These are phyloP conservation scores for Heliconius hermathena DNA, from an alignment of 1,140 invertebrate genomes.

Conservation along the genomic window DNA sequence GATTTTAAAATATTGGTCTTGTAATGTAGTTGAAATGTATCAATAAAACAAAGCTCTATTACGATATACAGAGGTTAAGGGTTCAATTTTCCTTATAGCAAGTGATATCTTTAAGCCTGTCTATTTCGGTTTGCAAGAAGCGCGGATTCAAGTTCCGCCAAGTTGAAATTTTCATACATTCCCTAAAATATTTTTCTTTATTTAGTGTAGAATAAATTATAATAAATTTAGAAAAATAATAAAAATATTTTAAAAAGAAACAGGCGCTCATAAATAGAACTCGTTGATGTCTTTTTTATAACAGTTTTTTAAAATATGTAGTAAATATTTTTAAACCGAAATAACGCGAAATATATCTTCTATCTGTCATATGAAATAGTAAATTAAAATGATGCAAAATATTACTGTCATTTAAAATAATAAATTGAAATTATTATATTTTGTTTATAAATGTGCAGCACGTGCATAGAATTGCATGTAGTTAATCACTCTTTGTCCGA, in stretches of 20 bases:
- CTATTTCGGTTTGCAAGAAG: too few species aligned
- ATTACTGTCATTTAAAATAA: too few species aligned
- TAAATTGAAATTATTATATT: neutral
- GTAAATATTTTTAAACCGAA: neutral
- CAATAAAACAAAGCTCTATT: too few species aligned
- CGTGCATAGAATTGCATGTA: conserved; percentile 13
- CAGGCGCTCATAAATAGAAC: neutral
- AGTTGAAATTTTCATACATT: too few species aligned
- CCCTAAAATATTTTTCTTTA: too few species aligned
- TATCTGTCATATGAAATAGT: too few species aligned
- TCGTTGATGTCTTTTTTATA: conserved; percentile 19
- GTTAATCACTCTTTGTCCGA: conserved; percentile 17
- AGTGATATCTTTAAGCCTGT: neutral
- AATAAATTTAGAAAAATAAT: neutral
- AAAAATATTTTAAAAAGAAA: neutral
- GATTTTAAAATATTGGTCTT: neutral
- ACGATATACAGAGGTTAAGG: neutral
- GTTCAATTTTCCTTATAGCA: neutral
- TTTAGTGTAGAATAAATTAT: neutral
- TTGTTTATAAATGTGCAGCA: neutral
- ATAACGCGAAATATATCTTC: neutral
- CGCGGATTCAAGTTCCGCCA: too few species aligned
- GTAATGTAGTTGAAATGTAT: neutral
- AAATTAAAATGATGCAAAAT: too few species aligned
- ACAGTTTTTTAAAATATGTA: neutral